Base-by-base conservation (phyloP, 2,797 vertebrate species). In the Amniataba percoides region DNA sequence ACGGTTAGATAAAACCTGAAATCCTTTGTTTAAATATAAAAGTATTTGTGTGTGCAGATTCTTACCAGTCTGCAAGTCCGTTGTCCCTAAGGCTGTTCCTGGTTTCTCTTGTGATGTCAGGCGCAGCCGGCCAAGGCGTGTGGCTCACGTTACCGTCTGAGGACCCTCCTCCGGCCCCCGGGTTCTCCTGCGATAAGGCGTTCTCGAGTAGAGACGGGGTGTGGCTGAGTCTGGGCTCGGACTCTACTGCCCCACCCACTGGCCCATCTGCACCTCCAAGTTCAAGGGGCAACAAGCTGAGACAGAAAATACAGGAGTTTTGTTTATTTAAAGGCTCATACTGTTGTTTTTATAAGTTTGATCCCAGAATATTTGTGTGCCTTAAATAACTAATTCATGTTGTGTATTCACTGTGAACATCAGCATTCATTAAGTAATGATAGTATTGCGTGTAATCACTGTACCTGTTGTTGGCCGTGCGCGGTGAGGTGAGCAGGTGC, bases 61-160 rank as follows among this genome's bases (percentile, higher is more conserved):
- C 77, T 93, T 84, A 99, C 98, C 97, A 97, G 87, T 98, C 97
- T 74, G 94, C 95, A 78, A 98, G 94, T 52, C 95, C 97, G 49
- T 97, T 98, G 88, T 99, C 97, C 68, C 97, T 93, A 78, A 98
- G 94, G 78, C 95, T 97, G 92, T 96, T 97, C 82, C 97, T 96
- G 25, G 98, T 99, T 80, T 99, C 98, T 34, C 98, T 96, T 63
- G 98, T 99, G 86, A 99, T 98, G 84, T 99, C 98, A 4, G 98
- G 98, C 19, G 98, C 98, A 0, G 98, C 97, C 0, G 98, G 98
- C 98, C 98, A 99, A 0, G 96, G 91, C 48, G 97, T 96, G 84
- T 94, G 96, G 85, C 92, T 94, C 0, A 94, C 87, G 0, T 83
- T 82, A 8, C 96, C 96, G 9, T 97, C 91, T 14, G 93, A 87